Evolutionary conservation across 2,113 vertebrate genomes (phyloP), one percentile per base, ranked within the genome.

Genomic region (Ploceus nigricollis): DNA sequence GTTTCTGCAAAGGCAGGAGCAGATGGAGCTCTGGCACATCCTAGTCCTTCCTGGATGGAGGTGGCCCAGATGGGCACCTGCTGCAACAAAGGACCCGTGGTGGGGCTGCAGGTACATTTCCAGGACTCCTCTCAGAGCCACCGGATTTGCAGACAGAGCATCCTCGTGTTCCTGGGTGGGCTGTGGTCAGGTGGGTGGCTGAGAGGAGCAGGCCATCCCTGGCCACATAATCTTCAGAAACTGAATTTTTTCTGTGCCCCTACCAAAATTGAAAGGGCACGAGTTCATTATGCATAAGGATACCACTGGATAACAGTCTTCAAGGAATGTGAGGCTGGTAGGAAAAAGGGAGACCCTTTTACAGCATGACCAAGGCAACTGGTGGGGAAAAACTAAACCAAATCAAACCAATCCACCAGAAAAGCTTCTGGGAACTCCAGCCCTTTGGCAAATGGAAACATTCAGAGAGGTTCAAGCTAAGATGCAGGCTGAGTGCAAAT

Each of bases 51-150:
- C n/a, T 17, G 28, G 25, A 40, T 5, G 2, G 24, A 45, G 48
- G 31, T 18, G 39, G 68, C 47, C 8, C 11, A 61, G n/a, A 30
- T 0, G 1, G 58, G 27, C 10, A 7, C 47, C 50, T 44, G 33
- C 12, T 33, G 47, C n/a, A 35, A 17, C 0, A 13, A 42, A 35
- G 66, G n/a, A 50, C 37, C 27, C 0, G 0, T 12, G 33, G 16
- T 21, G 35, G n/a, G 33, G 5, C 65, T 56, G 79, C 64, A 40
- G 40, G 20, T 21, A 10, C 21, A 6, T 33, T 48, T 20, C 44
- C 22, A 45, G 54, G 27, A 33, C 4, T 83, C 44, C 44, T 42
- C 35, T 48, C 54, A 40, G n/a, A 76, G 58, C 57, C 48, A 37
- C 33, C 25, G 17, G 54, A 10, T 56, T 27, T 87, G 33, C 22